Percentiles rank a stretch among this genome's conserved stretches.
Evolutionary conservation across 1,140 invertebrate genomes (phyloP).

Genomic region (Temnothorax nylanderi): DNA sequence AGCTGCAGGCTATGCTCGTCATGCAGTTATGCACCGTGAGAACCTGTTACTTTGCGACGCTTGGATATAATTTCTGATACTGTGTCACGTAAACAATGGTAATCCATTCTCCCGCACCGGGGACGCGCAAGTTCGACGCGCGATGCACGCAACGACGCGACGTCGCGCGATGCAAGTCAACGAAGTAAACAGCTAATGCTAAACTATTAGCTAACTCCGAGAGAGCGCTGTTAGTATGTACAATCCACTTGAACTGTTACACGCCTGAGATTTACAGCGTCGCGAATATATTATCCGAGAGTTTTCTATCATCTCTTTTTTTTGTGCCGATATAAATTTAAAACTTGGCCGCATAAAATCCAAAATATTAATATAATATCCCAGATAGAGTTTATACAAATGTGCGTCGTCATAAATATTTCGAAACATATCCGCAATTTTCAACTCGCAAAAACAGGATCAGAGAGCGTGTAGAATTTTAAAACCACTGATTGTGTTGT

Average conservation of each 20-base stretch:
- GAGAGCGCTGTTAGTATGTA: constrained; percentile 2
- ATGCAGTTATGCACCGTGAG: constrained; percentile 56
- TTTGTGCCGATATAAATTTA: neutral
- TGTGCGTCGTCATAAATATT: neutral
- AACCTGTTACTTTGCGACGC: constrained; percentile 54
- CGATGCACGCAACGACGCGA: constrained; percentile 34
- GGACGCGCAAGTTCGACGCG: constrained; percentile 40
- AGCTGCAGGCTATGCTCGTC: constrained; percentile 51
- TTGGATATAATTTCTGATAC: constrained; percentile 58
- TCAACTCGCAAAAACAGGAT: neutral
- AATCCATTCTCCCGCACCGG: constrained; percentile 28
- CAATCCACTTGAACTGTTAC: constrained; percentile 16
- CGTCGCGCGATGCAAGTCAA: constrained; percentile 41
- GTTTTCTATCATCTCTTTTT: neutral
- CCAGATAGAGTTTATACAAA: neutral
- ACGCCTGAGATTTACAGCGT: neutral
- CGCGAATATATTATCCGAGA: neutral
- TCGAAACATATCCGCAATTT: neutral
- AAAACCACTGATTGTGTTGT: neutral
- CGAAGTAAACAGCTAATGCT: constrained; percentile 50
- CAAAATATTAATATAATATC: constrained; percentile 17
- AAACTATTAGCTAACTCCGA: constrained; percentile 49
- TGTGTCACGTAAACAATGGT: constrained; percentile 58
- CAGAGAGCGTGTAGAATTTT: constrained; percentile 2
- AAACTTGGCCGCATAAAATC: neutral